Evolutionary conservation across 2,113 vertebrate genomes (phyloP).

Genomic region (Daboia siamensis): DNA sequence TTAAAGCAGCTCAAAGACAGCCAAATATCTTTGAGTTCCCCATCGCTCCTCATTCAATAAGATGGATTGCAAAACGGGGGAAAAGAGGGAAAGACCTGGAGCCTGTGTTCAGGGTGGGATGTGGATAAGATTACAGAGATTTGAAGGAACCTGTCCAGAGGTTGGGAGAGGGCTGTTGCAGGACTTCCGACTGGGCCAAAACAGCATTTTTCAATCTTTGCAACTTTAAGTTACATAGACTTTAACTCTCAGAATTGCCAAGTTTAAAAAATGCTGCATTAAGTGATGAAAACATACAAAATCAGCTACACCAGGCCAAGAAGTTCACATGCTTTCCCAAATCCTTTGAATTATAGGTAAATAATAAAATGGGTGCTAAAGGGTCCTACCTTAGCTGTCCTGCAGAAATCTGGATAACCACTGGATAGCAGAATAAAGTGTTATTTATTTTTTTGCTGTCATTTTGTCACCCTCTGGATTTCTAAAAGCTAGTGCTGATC

Average conservation of each 20-base stretch:
- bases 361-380: background rate
- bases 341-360: background rate
- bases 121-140: background rate
- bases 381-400: background rate
- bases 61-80: background rate
- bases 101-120: background rate
- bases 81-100: background rate
- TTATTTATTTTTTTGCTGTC: background rate
- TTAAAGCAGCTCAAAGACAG: background rate
- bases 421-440: background rate
- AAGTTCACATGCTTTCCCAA: background rate
- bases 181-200: background rate
- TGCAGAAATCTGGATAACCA: background rate
- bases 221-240: background rate
- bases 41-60: conserved; percentile 75
- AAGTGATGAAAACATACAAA: background rate
- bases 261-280: background rate
- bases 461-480: background rate
- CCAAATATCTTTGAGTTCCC: conserved; percentile 55
- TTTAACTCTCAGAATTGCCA: background rate
- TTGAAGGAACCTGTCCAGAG: background rate
- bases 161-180: background rate
- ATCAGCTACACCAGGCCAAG: background rate
- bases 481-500: background rate
- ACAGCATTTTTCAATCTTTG: background rate